phyloP scores from a whole-genome alignment of 2,113 vertebrate species.

The Regulus satrapa region DNA sequence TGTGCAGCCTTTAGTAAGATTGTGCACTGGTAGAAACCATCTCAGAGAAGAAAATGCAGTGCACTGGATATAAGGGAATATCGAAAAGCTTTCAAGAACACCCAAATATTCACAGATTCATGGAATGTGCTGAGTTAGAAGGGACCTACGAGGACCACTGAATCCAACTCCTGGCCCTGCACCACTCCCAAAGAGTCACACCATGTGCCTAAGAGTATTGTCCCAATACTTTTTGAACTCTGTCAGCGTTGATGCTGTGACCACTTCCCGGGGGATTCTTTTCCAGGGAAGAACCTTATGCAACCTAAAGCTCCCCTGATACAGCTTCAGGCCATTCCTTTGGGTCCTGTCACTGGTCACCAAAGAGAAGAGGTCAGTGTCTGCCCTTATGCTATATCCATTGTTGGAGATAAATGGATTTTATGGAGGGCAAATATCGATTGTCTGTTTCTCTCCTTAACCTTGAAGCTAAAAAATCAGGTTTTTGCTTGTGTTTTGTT shows the following conservation, averaged over 20 bases:
- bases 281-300: neutral
- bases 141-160: neutral
- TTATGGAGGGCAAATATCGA: neutral
- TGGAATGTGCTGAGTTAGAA: neutral
- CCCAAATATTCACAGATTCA: neutral
- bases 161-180: neutral
- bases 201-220: neutral
- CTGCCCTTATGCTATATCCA: neutral
- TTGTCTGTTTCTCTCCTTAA: neutral
- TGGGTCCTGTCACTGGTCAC: accelerated
- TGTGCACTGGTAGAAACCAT: neutral
- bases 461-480: neutral
- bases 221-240: neutral
- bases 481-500: neutral
- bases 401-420: neutral
- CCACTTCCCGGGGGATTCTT: neutral
- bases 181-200: neutral
- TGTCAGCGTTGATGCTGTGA: neutral
- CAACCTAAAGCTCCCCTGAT: neutral
- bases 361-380: neutral
- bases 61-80: neutral
- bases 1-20: neutral
- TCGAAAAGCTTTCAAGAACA: neutral
- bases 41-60: neutral
- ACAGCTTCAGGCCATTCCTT: neutral